Base-by-base conservation (phyloP, 2,797 vertebrate genomes). In the Paguma larvata region DNA sequence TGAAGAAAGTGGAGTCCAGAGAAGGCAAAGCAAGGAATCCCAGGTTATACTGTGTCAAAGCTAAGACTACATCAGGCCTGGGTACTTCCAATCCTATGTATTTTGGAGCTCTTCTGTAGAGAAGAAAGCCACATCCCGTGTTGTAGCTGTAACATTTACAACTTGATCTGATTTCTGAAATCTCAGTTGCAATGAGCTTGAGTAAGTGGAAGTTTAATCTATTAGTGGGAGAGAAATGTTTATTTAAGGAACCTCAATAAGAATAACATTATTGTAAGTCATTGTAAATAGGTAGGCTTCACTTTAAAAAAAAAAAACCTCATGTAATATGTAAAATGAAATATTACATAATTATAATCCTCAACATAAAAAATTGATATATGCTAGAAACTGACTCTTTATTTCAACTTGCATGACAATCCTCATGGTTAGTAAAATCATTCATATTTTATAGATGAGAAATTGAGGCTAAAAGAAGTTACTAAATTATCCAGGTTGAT, bases 371-470 rank as follows among this genome's bases (percentile, higher is more conserved):
- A 85, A 80, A 70, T 25, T 93, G 38, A 88, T 95, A 85, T 59
- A 85, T 87, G 34, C 30, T 63, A 95, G 85, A 96, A 96, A 91
- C n/a, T 27, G 27, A 85, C 89, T 89, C 83, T 27, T 94, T 96
- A 92, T 95, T 94, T 97, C 87, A 88, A 95, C 51, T 63, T 97
- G 92, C 48, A 72, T 85, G 97, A 95, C 77, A 93, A 78, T n/a
- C 56, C 70, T 18, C 80, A 88, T 51, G 53, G 77, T 90, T 93
- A 89, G 79, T 94, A 92, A 90, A 75, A 90, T 32, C 88, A 85
- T 59, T 95, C 63, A 93, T 94, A 96, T 97, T 97, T 97, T 96
- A 97, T 93, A 94, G 86, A 93, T 77, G 78, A 97, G 72, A 94
- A 95, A 87, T 85, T 65, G 85, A 96, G 48, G 48, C 25, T 82